Base-by-base conservation (phyloP, 2,888 invertebrate genomes). In the Crematogaster levior region DNA sequence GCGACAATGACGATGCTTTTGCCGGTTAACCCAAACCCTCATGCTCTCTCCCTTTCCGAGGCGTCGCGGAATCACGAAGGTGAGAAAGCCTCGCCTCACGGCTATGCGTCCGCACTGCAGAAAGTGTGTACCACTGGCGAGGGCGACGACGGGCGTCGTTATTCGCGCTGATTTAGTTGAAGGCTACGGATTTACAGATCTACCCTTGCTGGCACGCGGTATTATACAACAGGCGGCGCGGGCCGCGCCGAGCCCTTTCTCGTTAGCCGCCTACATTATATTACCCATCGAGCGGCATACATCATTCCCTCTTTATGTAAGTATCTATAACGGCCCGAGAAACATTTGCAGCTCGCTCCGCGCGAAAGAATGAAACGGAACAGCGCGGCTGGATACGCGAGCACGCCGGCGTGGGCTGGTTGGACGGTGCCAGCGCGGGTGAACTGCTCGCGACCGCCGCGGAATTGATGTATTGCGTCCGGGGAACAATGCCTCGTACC, bases 251-350 rank as follows among this genome's bases (percentile, higher is more conserved):
- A 90, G 88, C 90, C 92, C 93, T 93, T 93, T 93, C 93, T 93
- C 93, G 93, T 94, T 93, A 93, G 92, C 93, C 93, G 93, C 93
- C 93, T 92, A 93, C 93, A 93, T 93, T 94, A 93, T 93, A 93
- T 94, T 93, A 93, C 92, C 92, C 91, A 93, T 93, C 91, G 93
- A 91, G 91, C 88, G 90, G 90, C 92, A 93, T 94, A 92, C 92
- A 93, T 94, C 93, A 93, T 93, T 92, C 91, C 89, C 91, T 91
- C 92, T 92, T 93, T 90, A 93, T 92, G 92, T 92, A 92, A 93
- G 93, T 93, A 93, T 93, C 92, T 93, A 91, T 93, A 94, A 92
- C 93, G 92, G 92, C 91, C 86, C 91, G 92, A 92, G 92, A 92
- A 93, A 93, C 92, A 93, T 93, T 93, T 90, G 92, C 93, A 92